Evolutionary conservation across 2,113 vertebrate genomes (phyloP), one percentile per base, ranked within the genome.

Genomic region (Misgurnus mizolepis): DNA sequence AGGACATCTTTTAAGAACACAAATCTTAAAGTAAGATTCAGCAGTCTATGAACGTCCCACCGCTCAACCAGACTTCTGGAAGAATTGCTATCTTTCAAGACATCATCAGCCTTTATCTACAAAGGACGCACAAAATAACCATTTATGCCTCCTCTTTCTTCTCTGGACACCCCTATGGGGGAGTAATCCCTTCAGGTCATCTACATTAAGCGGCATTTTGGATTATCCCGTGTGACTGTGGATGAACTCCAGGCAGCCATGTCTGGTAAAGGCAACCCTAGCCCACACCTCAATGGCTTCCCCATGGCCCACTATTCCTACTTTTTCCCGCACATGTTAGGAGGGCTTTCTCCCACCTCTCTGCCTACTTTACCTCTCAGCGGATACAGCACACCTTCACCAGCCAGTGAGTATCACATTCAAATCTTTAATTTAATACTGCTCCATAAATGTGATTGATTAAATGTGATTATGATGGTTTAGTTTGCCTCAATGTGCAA

Each of bases 321-420:
- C 91, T 99, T 98, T 92, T 98, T 98, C 86, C 96, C 97, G 0
- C 96, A 96, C 81, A 95, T 98, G 94, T 83, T 99, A 80, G 97
- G 97, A 64, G 95, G 97, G 69, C 93, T 98, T 41, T 98, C 97
- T 0, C 97, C 97, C 0, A 95, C 96, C 0, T 94, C 95, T 6
- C 87, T 98, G 82, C 91, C 94, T 0, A 93, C 94, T 75, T 94
- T 98, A 77, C 94, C 97, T 5, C 91, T 98, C 87, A 98, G 97
- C 0, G 96, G 97, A 64, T 99, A 99, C 91, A 99, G 95, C 93
- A 98, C 96, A 1, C 97, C 97, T 0, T 98, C 97, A 4, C 96
- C 97, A 75, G 97, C 96, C 91, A 99, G 97, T 99, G 90, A 98
- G 97, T 98, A 87, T 58, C 18, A 17, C 22, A 27, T 8, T 14